Evolutionary conservation across 2,888 invertebrate species (phyloP).

Genomic region (Leistus spinibarbis): DNA sequence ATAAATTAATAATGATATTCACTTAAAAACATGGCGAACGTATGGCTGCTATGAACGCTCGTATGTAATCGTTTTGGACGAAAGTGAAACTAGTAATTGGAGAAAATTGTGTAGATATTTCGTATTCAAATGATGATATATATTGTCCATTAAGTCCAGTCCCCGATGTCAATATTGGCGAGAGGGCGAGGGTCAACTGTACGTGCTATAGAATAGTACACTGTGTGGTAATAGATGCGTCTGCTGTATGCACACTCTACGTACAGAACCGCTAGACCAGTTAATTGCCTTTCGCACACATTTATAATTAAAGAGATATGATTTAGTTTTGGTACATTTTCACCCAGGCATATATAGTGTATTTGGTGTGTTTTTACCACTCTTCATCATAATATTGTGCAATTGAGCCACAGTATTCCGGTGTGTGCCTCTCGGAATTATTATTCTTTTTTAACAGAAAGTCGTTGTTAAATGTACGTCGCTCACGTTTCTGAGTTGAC

Average conservation of each 20-base stretch:
- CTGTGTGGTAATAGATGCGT: conserved; percentile 24
- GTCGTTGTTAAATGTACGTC: too few species aligned
- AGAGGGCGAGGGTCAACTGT: not conserved
- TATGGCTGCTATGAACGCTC: not conserved
- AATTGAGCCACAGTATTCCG: too few species aligned
- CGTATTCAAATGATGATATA: not conserved
- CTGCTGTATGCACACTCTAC: too few species aligned
- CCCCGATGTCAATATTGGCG: not conserved
- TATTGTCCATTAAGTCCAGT: not conserved
- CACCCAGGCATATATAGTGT: not conserved
- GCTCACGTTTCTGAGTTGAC: too few species aligned
- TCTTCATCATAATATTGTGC: too few species aligned
- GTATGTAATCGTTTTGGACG: not conserved
- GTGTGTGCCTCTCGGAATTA: too few species aligned
- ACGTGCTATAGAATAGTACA: not conserved
- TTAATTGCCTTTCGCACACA: conserved; percentile 28
- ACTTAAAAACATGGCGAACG: not conserved
- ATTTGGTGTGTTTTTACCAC: too few species aligned
- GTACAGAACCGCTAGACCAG: conserved; percentile 10
- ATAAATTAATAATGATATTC: not conserved
- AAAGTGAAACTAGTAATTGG: not conserved
- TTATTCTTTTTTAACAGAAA: too few species aligned
- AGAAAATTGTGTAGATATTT: not conserved
- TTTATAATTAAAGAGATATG: conserved; percentile 33
- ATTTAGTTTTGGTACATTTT: conserved; percentile 17